phyloP scores from a whole-genome alignment of 64 coral and sea anemone species.

The Pocillopora damicornis region DNA sequence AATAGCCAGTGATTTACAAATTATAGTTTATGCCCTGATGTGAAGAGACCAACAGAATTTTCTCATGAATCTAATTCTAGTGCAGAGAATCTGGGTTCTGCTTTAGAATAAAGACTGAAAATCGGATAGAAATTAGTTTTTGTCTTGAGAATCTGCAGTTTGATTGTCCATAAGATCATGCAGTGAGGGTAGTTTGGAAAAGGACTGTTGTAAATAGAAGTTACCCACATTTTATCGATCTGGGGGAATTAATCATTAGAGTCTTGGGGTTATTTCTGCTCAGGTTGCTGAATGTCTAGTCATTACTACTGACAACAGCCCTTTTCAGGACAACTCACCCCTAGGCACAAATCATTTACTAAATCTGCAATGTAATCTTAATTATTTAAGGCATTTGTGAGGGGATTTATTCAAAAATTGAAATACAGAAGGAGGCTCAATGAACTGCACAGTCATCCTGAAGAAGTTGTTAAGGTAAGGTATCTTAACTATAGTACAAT shows the following conservation, averaged over 20 bases:
- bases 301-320: neutral
- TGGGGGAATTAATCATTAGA: too few species aligned
- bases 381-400: conserved; percentile 65
- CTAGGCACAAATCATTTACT: neutral
- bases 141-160: neutral
- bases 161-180: too few species aligned
- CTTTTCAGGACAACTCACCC: neutral
- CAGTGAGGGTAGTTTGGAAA: too few species aligned
- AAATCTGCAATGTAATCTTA: neutral
- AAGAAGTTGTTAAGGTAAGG: conserved; percentile 86
- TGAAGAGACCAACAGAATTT: too few species aligned
- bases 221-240: too few species aligned
- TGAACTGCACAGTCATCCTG: conserved; percentile 70
- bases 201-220: too few species aligned
- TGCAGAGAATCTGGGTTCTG: too few species aligned
- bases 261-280: too few species aligned
- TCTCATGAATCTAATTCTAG: too few species aligned
- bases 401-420: conserved; percentile 78
- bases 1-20: too few species aligned
- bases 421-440: conserved; percentile 77
- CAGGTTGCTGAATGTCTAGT: too few species aligned
- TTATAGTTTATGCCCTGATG: too few species aligned
- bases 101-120: neutral
- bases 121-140: neutral
- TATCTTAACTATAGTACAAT: neutral